phyloP scores from a whole-genome alignment of 2,113 vertebrate species.

The Callionymus lyra region DNA sequence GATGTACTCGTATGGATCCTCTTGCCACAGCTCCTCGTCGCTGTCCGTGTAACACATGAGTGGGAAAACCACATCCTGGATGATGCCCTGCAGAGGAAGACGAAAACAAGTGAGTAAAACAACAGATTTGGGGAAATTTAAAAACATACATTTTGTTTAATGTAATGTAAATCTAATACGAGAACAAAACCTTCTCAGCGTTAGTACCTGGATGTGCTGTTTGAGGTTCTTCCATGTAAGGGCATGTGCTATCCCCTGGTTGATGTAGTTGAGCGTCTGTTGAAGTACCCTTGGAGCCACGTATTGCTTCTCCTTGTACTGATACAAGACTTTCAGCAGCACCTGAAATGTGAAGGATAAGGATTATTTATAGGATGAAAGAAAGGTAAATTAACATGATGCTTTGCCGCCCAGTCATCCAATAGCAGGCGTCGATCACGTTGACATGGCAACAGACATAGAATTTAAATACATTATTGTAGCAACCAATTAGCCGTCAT shows the following conservation, averaged over 20 bases:
- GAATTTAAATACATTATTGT: too few relatives aligned
- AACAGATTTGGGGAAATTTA: background rate
- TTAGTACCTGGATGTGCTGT: slow-evolving; percentile 88
- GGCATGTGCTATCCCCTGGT: slow-evolving; percentile 94
- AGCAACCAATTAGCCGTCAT: too few relatives aligned
- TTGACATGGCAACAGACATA: too few relatives aligned
- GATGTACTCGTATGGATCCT: slow-evolving; percentile 98
- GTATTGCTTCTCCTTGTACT: slow-evolving; percentile 95
- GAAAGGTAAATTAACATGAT: too few relatives aligned
- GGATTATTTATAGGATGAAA: too few relatives aligned
- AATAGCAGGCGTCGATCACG: too few relatives aligned
- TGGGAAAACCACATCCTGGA: slow-evolving; percentile 72
- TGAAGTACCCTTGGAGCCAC: slow-evolving; percentile 95
- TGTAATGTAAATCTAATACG: too few relatives aligned
- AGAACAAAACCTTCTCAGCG: background rate
- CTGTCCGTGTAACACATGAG: slow-evolving; percentile 99
- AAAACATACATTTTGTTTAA: too few relatives aligned
- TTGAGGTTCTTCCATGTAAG: slow-evolving; percentile 97
- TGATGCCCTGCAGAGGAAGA: slow-evolving; percentile 60
- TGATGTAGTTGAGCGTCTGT: slow-evolving; percentile 95
- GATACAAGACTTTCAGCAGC: slow-evolving; percentile 93
- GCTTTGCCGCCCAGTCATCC: too few relatives aligned
- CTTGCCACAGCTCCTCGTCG: slow-evolving; percentile 96
- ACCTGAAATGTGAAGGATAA: slow-evolving; percentile 76
- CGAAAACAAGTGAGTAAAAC: slow-evolving; percentile 16